A percentile compares a stretch with the other conserved stretches of the same genome.
phyloP scores from a whole-genome alignment of 2,797 vertebrate species.

The Rhynchonycteris naso region DNA sequence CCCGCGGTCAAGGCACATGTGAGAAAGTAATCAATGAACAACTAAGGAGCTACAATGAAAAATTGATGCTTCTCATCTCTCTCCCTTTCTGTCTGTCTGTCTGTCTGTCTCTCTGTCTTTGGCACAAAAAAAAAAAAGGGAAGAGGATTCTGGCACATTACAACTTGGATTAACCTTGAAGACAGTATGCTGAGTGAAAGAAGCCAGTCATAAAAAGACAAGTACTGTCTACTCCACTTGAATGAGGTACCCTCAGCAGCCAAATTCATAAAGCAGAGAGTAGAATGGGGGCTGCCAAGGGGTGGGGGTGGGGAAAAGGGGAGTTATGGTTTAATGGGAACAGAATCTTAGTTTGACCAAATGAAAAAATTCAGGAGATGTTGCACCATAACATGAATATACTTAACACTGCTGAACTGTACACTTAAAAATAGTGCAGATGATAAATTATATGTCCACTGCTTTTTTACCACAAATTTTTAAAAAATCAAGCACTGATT shows the following conservation, averaged over 20 bases:
- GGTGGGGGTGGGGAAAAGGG: not conserved
- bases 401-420: not conserved
- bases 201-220: not conserved
- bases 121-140: too few relatives aligned
- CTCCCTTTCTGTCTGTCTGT: too few relatives aligned
- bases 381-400: not conserved
- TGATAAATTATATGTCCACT: not conserved
- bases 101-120: too few relatives aligned
- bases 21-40: too few relatives aligned
- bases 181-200: not conserved
- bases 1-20: too few relatives aligned
- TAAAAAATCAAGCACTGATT: not conserved
- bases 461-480: not conserved
- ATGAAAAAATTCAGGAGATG: constrained; percentile 3
- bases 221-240: not conserved
- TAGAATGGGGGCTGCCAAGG: not conserved
- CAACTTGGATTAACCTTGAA: not conserved
- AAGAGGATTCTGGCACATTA: not conserved
- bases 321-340: not conserved
- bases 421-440: not conserved
- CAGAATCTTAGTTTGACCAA: not conserved
- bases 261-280: not conserved
- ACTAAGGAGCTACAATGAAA: too few relatives aligned
- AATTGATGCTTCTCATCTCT: too few relatives aligned
- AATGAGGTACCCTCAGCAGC: not conserved